Conservation (phyloP, 2,797 vertebrate genomes). For the Hylomyscus alleni region DNA sequence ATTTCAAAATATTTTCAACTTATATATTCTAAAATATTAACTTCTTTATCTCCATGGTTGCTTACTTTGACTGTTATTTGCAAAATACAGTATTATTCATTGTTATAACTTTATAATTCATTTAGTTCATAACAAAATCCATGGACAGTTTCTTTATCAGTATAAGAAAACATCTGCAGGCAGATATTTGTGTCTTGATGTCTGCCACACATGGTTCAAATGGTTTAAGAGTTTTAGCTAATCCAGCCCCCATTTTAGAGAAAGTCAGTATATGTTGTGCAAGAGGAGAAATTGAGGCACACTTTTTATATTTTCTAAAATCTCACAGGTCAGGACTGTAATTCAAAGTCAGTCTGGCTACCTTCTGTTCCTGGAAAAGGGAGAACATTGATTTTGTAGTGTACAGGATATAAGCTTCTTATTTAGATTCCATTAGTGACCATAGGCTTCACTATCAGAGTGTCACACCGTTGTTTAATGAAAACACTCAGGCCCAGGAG, state of each 20-base stretch:
- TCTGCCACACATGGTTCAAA: background rate
- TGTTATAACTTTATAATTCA: background rate
- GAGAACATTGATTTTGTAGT: background rate
- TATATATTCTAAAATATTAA: background rate
- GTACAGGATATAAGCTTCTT: background rate
- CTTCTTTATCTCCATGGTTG: background rate
- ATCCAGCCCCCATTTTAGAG: constrained; percentile 6
- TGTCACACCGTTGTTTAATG: background rate
- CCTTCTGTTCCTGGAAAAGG: background rate
- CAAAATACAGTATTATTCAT: background rate
- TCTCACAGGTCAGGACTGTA: background rate
- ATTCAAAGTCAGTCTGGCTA: background rate
- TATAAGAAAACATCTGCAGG: background rate
- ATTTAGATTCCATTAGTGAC: background rate
- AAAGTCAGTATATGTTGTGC: constrained; percentile 2
- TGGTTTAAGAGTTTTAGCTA: constrained; percentile 18
- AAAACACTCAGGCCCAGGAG: background rate
- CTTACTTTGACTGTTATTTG: constrained; percentile 18
- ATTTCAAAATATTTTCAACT: background rate
- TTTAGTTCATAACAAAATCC: background rate
- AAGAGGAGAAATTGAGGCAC: background rate
- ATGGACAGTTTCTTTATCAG: background rate
- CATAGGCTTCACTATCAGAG: background rate
- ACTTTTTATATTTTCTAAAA: background rate
- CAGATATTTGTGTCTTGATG: background rate